phyloP scores from a whole-genome alignment of 2,797 vertebrate species.

The Schizopygopsis pylzovi region DNA sequence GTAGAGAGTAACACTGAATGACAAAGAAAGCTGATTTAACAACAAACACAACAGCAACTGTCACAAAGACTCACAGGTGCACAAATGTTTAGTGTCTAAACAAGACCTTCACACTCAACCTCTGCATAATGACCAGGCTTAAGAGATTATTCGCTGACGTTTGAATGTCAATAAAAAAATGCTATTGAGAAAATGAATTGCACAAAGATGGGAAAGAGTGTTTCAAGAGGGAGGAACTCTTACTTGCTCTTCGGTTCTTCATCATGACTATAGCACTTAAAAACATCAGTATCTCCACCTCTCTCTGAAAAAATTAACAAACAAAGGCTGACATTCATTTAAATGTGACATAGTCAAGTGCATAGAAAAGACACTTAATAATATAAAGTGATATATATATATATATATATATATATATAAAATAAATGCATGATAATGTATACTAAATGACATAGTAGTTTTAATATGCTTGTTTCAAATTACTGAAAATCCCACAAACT shows the following conservation, averaged over 20 bases:
- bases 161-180: not conserved
- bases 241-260: constrained; percentile 96
- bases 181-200: not conserved
- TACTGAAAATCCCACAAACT: not conserved
- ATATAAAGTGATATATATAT: not conserved
- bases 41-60: constrained; percentile 31
- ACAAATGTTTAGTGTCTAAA: constrained; percentile 35
- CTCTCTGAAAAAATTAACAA: constrained; percentile 77
- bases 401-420: too few species aligned
- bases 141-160: not conserved
- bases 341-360: not conserved
- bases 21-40: constrained; percentile 34
- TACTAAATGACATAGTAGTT: not conserved
- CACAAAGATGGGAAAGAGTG: not conserved
- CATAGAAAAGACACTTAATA: not conserved
- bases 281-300: constrained; percentile 97
- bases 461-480: not conserved
- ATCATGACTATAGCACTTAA: constrained; percentile 98
- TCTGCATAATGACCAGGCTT: too few species aligned
- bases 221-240: constrained; percentile 69
- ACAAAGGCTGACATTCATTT: not conserved
- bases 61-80: not conserved
- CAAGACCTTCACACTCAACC: constrained; percentile 18
- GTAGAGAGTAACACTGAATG: not conserved
- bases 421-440: not conserved